Evolutionary conservation across 2,797 vertebrate genomes (phyloP), one percentile per base, ranked within the genome.

Genomic region (Sebastes diaconus): DNA sequence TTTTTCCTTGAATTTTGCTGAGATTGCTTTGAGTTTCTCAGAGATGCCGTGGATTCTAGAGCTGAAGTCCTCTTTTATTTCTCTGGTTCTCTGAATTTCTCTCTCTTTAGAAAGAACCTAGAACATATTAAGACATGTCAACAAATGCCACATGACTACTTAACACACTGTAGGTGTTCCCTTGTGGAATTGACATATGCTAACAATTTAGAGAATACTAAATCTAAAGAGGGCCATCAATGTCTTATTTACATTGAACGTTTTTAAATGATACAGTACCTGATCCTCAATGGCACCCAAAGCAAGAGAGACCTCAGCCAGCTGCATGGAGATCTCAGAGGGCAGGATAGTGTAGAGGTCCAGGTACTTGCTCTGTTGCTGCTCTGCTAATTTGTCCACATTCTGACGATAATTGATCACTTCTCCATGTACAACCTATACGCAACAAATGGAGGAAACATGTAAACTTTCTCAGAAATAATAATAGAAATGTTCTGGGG

Each of bases 321-420:
- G 92, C 75, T 98, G 97, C 88, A 99, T 97, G 77, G 97, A 98
- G 68, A 99, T 96, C 84, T 99, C 98, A 25, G 98, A 97, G 50
- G 99, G 99, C 61, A 99, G 93, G 36, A 98, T 95, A 1, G 97
- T 96, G 83, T 96, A 96, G 74, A 99, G 96, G 27, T 97, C 97
- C 93, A 98, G 86, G 88, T 99, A 99, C 77, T 99, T 99, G 88
- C 96, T 97, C 84, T 99, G 98, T 64, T 99, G 98, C 6, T 96
- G 96, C 90, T 98, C 97, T 8, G 97, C 95, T 73, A 98, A 91
- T 93, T 96, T 97, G 79, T 99, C 98, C 91, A 98, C 95, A 81
- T 95, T 96, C 86, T 98, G 96, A 1, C 95, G 94, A 88, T 97
- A 97, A 42, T 84, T 92, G 80, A 95, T 94, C 65, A 96, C 96